phyloP scores from a whole-genome alignment of 2,888 invertebrate species.

The Parelbella ahira region DNA sequence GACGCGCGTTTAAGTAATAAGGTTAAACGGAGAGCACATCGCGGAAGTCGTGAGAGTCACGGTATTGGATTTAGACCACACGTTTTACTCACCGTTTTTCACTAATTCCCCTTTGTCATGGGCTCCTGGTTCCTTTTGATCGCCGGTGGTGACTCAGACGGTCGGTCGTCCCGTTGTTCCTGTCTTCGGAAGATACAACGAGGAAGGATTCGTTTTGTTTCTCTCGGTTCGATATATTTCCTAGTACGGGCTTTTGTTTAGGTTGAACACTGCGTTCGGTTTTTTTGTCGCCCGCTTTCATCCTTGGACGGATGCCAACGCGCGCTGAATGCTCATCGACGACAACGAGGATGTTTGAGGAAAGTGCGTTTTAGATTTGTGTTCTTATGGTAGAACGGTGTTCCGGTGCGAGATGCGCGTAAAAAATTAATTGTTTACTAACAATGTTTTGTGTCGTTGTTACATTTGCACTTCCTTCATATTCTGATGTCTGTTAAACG shows the following conservation, averaged over 20 bases:
- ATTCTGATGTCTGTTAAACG: no score
- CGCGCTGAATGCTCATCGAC: constrained; percentile 17
- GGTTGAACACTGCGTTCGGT: constrained; percentile 11
- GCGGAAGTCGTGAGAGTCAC: constrained; percentile 28
- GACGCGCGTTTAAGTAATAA: no score
- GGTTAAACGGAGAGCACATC: constrained; percentile 6
- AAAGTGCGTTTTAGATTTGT: constrained; percentile 1
- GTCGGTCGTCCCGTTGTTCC: constrained; percentile 24
- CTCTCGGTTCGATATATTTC: constrained; percentile 42
- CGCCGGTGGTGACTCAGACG: constrained; percentile 44
- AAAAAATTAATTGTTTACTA: no score
- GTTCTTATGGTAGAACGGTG: no score
- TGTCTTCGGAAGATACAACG: constrained; percentile 47
- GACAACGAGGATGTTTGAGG: constrained; percentile 28
- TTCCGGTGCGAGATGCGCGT: no score
- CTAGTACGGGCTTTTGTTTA: constrained; percentile 34
- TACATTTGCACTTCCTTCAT: no score
- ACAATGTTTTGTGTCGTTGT: no score
- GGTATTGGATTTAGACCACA: constrained; percentile 32
- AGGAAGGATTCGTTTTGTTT: constrained; percentile 46
- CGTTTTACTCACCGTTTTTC: constrained; percentile 43
- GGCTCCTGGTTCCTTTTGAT: constrained; percentile 50
- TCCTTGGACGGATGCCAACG: constrained; percentile 52
- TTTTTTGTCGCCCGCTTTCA: constrained; percentile 19
- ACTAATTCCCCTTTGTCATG: constrained; percentile 49